These are phyloP conservation scores for Ferdinandea cuprea DNA, from an alignment of 2,888 invertebrate genomes.

Conservation along the genomic window DNA sequence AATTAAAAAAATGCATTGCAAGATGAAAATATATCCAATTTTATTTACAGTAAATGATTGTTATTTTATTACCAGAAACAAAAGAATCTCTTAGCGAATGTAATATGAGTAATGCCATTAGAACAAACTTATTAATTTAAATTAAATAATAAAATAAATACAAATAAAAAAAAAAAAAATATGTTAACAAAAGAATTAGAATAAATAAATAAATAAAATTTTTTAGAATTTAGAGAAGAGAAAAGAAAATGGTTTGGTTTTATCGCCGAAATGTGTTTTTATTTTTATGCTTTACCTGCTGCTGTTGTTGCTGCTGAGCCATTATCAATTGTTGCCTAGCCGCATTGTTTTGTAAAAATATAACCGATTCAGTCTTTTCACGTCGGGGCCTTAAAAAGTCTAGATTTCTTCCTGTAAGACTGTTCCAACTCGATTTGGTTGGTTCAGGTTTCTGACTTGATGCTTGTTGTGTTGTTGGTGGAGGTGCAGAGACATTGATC, in stretches of 20 bases:
- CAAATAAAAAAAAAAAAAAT: slow-evolving; percentile 28
- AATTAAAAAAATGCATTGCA: slow-evolving; percentile 7
- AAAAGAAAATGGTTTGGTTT: slow-evolving; percentile 76
- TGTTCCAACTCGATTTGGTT: slow-evolving; percentile 80
- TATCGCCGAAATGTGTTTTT: slow-evolving; percentile 75
- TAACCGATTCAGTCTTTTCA: slow-evolving; percentile 95
- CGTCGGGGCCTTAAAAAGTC: slow-evolving; percentile 88
- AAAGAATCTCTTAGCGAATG: slow-evolving; percentile 56
- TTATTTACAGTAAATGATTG: slow-evolving; percentile 34
- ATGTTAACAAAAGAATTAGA: slow-evolving; percentile 35
- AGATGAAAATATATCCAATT: neutral
- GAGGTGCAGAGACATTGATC: slow-evolving; percentile 59
- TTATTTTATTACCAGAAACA: slow-evolving; percentile 16
- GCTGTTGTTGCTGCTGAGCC: slow-evolving; percentile 78
- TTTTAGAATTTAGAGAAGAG: slow-evolving; percentile 53
- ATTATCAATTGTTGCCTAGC: slow-evolving; percentile 83
- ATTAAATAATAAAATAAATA: slow-evolving; percentile 24
- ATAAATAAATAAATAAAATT: slow-evolving; percentile 25
- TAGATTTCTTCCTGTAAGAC: slow-evolving; percentile 80
- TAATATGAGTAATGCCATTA: slow-evolving; percentile 57
- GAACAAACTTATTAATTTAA: slow-evolving; percentile 33
- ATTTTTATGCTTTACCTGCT: slow-evolving; percentile 80
- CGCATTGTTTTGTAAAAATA: slow-evolving; percentile 88
- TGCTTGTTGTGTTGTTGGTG: slow-evolving; percentile 48
- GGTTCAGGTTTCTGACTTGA: slow-evolving; percentile 71